Conservation (phyloP, 2,888 invertebrate genomes). For the Drosophila dives region DNA sequence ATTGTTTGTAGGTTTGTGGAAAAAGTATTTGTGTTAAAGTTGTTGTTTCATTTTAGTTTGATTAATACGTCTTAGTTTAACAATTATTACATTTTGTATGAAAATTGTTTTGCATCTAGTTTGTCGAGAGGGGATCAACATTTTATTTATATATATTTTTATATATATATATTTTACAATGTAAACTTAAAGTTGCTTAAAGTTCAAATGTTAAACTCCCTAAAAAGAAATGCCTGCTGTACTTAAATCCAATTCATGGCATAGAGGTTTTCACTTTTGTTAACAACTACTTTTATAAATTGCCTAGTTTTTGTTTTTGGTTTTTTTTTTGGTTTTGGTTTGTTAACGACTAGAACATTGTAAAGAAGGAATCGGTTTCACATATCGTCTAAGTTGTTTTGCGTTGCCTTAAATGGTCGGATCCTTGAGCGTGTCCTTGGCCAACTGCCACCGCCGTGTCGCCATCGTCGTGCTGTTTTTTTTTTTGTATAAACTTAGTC, state of each 20-base stretch:
- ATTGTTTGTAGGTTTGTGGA: slow-evolving; percentile 53
- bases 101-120: slow-evolving; percentile 61
- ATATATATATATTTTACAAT: slow-evolving; percentile 39
- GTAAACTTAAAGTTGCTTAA: slow-evolving; percentile 27
- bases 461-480: slow-evolving; percentile 2
- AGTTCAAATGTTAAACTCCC: slow-evolving; percentile 17
- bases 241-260: slow-evolving; percentile 21
- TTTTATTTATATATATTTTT: slow-evolving; percentile 2
- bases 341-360: slow-evolving; percentile 79
- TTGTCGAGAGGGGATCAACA: background rate
- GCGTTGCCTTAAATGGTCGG: slow-evolving; percentile 11
- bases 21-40: slow-evolving; percentile 71
- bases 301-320: slow-evolving; percentile 57
- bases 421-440: slow-evolving; percentile 8
- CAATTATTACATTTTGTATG: slow-evolving; percentile 70
- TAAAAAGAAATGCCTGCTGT: slow-evolving; percentile 53
- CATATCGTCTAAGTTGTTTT: slow-evolving; percentile 52
- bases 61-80: slow-evolving; percentile 73
- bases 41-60: slow-evolving; percentile 61
- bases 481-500: slow-evolving; percentile 11
- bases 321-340: slow-evolving; percentile 60
- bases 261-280: slow-evolving; percentile 17
- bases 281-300: slow-evolving; percentile 71
- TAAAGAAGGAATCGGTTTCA: slow-evolving; percentile 77
- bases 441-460: slow-evolving; percentile 8